Base-by-base conservation (phyloP, 2,113 vertebrate genomes). In the Arvicanthis niloticus region DNA sequence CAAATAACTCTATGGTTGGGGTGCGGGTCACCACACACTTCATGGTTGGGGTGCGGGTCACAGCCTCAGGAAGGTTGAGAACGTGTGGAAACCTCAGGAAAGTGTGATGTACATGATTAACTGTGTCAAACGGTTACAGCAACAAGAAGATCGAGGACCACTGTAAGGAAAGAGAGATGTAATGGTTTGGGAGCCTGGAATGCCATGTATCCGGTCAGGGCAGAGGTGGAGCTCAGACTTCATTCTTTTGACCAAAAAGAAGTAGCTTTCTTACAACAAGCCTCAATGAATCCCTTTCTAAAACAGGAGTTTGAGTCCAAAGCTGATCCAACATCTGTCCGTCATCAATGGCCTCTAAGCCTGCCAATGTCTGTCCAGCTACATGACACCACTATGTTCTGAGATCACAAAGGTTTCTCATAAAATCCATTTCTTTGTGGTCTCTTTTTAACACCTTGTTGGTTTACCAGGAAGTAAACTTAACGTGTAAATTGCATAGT, bases 351-450 rank as follows among this genome's bases (percentile, higher is more conserved):
- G 26, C 45, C 53, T 82, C 37, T 60, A 60, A 16, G 16, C n/a
- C 56, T 60, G 56, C 56, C 16, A 13, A 12, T 82, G 21, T 82
- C 80, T 82, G 37, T 58, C 53, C 5, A 58, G 80, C 56, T 40
- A 40, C 37, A 12, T 3, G 12, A 26, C 12, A 40, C 53, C 7
- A 29, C 22, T n/a, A 58, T 0, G 1, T 26, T 42, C 24, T 0
- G n/a, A 84, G 24, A 84, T 8, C n/a, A 17, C n/a, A 62, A 24
- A 26, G 19, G 19, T n/a, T 45, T 45, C 5, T 19, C 78, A 7
- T 81, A 58, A 81, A 56, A 24, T 82, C 37, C 40, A 26, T 13
- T 40, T 40, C 80, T 60, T 19, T 19, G 24, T 42, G 56, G 17
- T 62, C 45, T 7, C 4, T 16, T 65, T 34, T 73, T 12, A 72